Evolutionary conservation across 2,888 invertebrate genomes (phyloP).

Genomic region (Heteromyza rotundicornis): DNA sequence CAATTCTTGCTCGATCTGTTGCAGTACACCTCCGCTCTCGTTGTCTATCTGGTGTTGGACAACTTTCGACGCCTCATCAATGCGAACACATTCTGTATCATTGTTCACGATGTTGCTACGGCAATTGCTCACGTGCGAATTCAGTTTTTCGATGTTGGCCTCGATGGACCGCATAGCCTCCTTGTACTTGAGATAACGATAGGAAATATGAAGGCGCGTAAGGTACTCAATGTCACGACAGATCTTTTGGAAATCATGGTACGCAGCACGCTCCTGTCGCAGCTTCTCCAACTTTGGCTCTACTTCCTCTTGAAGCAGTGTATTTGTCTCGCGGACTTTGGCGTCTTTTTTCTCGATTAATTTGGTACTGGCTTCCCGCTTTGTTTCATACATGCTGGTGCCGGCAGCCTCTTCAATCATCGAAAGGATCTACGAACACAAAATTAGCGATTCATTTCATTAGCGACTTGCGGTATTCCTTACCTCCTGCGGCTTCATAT

Average conservation of each 20-base stretch:
- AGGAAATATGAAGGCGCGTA: slow-evolving; percentile 67
- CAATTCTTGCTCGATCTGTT: slow-evolving; percentile 70
- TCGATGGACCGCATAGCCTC: slow-evolving; percentile 65
- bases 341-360: slow-evolving; percentile 92
- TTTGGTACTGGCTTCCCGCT: slow-evolving; percentile 84
- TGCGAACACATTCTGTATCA: slow-evolving; percentile 64
- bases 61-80: slow-evolving; percentile 69
- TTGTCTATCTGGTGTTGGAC: slow-evolving; percentile 72
- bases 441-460: slow-evolving; percentile 3
- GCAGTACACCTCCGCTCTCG: slow-evolving; percentile 71
- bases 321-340: slow-evolving; percentile 84
- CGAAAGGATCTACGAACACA: slow-evolving; percentile 73
- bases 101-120: slow-evolving; percentile 66
- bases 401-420: slow-evolving; percentile 99
- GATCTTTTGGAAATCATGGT: slow-evolving; percentile 85
- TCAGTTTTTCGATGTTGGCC: slow-evolving; percentile 65
- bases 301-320: slow-evolving; percentile 81
- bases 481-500: slow-evolving; percentile 98
- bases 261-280: slow-evolving; percentile 82
- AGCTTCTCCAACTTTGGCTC: slow-evolving; percentile 87
- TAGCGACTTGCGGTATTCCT: slow-evolving; percentile 25
- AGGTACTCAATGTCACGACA: slow-evolving; percentile 85
- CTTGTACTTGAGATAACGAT: slow-evolving; percentile 63
- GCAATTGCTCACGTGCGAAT: slow-evolving; percentile 67
- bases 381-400: slow-evolving; percentile 94